Percentiles rank a stretch among this genome's conserved stretches.
phyloP scores from a whole-genome alignment of 2,797 vertebrate species.

The Nannoperca obscura region DNA sequence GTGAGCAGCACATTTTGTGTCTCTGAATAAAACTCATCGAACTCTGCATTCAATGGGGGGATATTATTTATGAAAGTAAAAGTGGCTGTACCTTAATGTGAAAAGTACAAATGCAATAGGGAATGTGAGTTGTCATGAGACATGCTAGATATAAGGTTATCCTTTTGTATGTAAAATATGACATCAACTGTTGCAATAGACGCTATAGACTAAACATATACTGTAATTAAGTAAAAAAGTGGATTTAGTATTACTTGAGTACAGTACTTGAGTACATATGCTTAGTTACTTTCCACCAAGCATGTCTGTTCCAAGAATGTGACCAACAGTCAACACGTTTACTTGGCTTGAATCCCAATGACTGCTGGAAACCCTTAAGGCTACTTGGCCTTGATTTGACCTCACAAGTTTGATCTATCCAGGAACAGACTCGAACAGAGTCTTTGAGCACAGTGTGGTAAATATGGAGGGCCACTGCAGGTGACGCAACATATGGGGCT shows the following conservation, averaged over 20 bases:
- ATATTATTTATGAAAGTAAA: slow-evolving; percentile 20
- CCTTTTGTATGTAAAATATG: not conserved
- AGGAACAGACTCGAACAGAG: slow-evolving; percentile 35
- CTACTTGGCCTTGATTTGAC: slow-evolving; percentile 64
- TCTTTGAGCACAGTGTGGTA: slow-evolving; percentile 46
- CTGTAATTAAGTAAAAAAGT: too few species aligned
- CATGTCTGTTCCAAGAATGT: not conserved
- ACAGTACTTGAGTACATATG: too few species aligned
- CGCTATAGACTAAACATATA: too few species aligned
- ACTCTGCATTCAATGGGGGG: slow-evolving; percentile 1
- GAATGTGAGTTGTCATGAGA: not conserved
- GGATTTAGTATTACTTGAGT: too few species aligned
- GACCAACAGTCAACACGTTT: slow-evolving; percentile 23
- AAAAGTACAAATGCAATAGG: not conserved
- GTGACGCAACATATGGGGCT: slow-evolving; percentile 72
- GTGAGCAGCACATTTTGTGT: slow-evolving; percentile 15
- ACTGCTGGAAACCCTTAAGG: slow-evolving; percentile 53
- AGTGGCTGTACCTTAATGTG: not conserved
- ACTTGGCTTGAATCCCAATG: slow-evolving; percentile 32
- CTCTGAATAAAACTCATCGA: slow-evolving; percentile 9
- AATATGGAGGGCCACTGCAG: slow-evolving; percentile 57
- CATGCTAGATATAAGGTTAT: not conserved
- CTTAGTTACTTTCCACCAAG: not conserved
- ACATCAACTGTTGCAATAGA: too few species aligned
- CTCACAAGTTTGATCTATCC: slow-evolving; percentile 52